Percentiles rank a stretch among this genome's conserved stretches.
phyloP scores from a whole-genome alignment of 2,113 vertebrate genomes.

The Oxyura jamaicensis region DNA sequence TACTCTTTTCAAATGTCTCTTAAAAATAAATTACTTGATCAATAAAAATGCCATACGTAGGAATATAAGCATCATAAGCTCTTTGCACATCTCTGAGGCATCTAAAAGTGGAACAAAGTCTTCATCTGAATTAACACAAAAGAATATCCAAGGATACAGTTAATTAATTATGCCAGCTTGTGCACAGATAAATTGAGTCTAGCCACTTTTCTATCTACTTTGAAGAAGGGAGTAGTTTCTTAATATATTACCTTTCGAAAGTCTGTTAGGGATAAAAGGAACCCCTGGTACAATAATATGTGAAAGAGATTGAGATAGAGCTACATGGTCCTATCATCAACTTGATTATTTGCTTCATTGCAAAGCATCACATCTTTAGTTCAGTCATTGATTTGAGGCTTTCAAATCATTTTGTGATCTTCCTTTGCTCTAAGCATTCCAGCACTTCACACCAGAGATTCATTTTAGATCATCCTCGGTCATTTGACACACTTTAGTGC shows the following conservation, averaged over 20 bases:
- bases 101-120: not conserved
- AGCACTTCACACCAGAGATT: not conserved
- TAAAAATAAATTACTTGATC: not conserved
- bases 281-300: not conserved
- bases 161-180: not conserved
- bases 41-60: not conserved
- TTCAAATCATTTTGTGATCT: constrained; percentile 58
- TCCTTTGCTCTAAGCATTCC: constrained; percentile 20
- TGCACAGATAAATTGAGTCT: not conserved
- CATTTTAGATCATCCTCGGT: constrained; percentile 45
- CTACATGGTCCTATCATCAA: constrained; percentile 13
- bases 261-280: constrained; percentile 6
- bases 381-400: constrained; percentile 45
- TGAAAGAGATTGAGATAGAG: constrained; percentile 18
- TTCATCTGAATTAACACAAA: not conserved
- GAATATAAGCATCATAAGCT: not conserved
- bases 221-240: not conserved
- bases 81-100: not conserved
- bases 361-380: constrained; percentile 48
- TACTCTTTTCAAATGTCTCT: not conserved
- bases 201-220: not conserved
- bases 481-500: constrained; percentile 54
- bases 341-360: constrained; percentile 52
- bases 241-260: constrained; percentile 5
- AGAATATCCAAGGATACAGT: not conserved